Percentiles rank a stretch among this genome's conserved stretches.
These are phyloP conservation scores for Dendronephthya gigantea DNA, from an alignment of 64 coral and sea anemone genomes.

Conservation along the genomic window DNA sequence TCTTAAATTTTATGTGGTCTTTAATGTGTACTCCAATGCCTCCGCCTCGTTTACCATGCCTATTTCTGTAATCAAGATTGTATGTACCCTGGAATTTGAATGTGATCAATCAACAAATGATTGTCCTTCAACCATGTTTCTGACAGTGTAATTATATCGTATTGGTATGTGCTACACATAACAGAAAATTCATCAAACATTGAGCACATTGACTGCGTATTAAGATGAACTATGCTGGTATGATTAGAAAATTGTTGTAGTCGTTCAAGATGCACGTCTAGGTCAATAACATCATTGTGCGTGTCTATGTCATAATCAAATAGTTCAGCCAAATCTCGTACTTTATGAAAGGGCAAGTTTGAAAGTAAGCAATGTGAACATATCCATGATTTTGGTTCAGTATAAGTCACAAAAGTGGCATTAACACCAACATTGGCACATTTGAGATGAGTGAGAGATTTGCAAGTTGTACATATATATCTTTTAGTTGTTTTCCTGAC, in stretches of 20 bases:
- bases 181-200: background rate
- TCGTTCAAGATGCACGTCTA: background rate
- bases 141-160: background rate
- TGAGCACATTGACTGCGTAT: background rate
- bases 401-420: background rate
- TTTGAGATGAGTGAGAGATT: background rate
- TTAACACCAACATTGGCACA: constrained; percentile 13
- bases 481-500: constrained; percentile 16
- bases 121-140: background rate
- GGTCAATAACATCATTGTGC: background rate
- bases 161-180: background rate
- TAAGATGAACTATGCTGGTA: background rate
- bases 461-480: constrained; percentile 3
- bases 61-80: background rate
- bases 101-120: background rate
- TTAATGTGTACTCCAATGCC: background rate
- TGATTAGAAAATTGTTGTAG: background rate
- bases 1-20: background rate
- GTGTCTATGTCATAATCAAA: background rate
- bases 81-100: background rate
- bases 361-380: constrained; percentile 6
- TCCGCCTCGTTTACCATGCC: background rate
- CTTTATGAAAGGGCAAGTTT: background rate
- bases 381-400: background rate
- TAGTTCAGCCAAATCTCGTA: background rate